A percentile compares a stretch with the other conserved stretches of the same genome.
Evolutionary conservation across 2,113 vertebrate genomes (phyloP).

Genomic region (Callospermophilus lateralis): DNA sequence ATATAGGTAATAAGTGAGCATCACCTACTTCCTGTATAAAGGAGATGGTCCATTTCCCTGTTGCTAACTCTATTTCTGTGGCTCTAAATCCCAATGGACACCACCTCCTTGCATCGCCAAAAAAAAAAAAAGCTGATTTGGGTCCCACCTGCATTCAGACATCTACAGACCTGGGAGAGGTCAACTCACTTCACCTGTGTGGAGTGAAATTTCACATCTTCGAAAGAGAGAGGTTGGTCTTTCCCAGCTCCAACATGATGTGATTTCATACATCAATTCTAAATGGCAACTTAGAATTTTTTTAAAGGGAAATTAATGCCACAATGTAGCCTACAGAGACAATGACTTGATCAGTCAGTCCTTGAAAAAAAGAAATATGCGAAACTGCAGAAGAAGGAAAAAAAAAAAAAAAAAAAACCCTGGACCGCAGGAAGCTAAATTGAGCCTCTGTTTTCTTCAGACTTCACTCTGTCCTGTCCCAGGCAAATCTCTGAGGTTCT

Average conservation of each 20-base stretch:
- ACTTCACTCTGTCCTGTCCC: not conserved
- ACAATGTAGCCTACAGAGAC: not conserved
- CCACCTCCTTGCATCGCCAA: not conserved
- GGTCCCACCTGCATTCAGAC: not conserved
- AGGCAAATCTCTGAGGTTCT: too few species aligned
- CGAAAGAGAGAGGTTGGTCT: not conserved
- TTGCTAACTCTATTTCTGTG: not conserved
- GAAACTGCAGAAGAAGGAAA: not conserved
- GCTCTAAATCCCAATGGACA: not conserved
- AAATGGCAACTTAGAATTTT: not conserved
- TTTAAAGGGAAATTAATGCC: not conserved
- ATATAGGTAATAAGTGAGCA: not conserved
- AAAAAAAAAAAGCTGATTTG: not conserved
- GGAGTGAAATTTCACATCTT: not conserved
- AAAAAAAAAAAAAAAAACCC: not conserved
- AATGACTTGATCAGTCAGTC: not conserved
- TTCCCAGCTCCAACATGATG: not conserved
- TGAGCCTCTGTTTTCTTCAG: not conserved
- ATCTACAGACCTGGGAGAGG: not conserved
- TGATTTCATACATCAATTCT: not conserved
- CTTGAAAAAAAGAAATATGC: slow-evolving; percentile 34
- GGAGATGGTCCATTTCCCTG: not conserved
- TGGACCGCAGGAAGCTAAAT: not conserved
- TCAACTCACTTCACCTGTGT: not conserved
- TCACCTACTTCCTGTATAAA: not conserved